Percentiles rank a stretch among this genome's conserved stretches.
Evolutionary conservation across 2,797 vertebrate genomes (phyloP).

Genomic region (Steatocranus sp.): DNA sequence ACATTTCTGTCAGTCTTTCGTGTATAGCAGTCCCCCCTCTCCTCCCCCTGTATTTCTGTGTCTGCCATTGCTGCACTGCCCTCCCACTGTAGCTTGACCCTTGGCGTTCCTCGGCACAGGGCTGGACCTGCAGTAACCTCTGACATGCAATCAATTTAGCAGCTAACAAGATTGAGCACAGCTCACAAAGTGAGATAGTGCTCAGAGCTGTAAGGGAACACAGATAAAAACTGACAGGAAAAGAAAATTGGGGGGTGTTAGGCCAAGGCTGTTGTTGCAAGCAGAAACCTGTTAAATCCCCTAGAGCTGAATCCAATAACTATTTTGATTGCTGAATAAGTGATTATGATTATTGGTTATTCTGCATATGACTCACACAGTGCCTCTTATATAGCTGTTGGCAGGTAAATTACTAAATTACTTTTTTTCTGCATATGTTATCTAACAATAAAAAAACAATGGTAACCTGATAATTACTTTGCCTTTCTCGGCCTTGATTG

Average conservation of each 20-base stretch:
- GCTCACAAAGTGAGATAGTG: constrained; percentile 23
- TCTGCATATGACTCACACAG: not conserved
- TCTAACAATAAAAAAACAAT: not conserved
- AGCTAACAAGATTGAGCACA: constrained; percentile 53
- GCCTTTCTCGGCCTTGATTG: not conserved
- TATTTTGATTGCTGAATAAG: not conserved
- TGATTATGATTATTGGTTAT: not conserved
- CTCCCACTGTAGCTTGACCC: constrained; percentile 18
- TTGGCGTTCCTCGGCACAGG: not conserved
- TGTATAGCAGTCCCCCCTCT: not conserved
- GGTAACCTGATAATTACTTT: not conserved
- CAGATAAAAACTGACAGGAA: constrained; percentile 9
- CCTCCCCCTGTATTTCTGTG: not conserved
- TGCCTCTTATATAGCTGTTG: not conserved
- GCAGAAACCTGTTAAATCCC: constrained; percentile 49
- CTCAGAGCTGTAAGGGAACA: constrained; percentile 15
- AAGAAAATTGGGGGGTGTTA: constrained; percentile 28
- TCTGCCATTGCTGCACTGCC: not conserved
- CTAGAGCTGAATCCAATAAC: not conserved
- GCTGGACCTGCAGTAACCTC: constrained; percentile 43
- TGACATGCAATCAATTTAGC: constrained; percentile 60
- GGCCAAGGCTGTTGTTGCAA: constrained; percentile 30
- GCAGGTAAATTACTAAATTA: not conserved
- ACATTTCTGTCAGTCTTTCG: constrained; percentile 10
- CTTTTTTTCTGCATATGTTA: not conserved